Evolutionary conservation across 1,140 invertebrate species (phyloP), one percentile per base, ranked within the genome.

Genomic region (Sarcophaga bullata): DNA sequence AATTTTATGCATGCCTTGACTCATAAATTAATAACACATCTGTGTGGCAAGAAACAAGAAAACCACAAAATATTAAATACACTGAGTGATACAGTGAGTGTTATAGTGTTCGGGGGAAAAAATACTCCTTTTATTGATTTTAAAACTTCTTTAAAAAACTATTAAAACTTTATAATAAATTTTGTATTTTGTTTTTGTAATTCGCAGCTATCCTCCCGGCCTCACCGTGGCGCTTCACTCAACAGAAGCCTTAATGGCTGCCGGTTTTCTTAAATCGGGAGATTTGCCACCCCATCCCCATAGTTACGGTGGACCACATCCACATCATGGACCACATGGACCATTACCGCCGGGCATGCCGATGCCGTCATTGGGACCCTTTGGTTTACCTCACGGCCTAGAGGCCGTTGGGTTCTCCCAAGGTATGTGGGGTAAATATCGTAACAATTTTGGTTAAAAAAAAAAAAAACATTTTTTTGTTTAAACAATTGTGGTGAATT

Each of bases 401-500:
- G 91, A 91, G 84, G 89, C 90, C 81, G 91, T 91, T 84, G 89
- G 90, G 82, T 91, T 91, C 84, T 90, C 90, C 86, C 91, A 91
- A 91, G 91, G 91, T 91, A 91, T 91, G 89, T 91, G 89, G 89
- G 89, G 89, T 90, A 90, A 90, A 89, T 90, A 90, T 90, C 88
- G 85, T 80, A 80, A 83, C 86, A 87, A 89, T 89, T 89, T 89
- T 89, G 85, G 88, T 89, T 68, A 68, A 68, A 62, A 62, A 62
- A 15, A 62, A 62, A 62, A 62, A n/a, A 19, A 68, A n/a, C 10
- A 62, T 62, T 52, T 52, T 52, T 52, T 1, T 52, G 50, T 1
- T 19, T 68, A 8, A 6, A 37, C 25, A 68, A 76, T 47, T 48
- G 62, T 68, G 62, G 62, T 68, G 62, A 68, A 68, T 19, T 9